Base-by-base conservation (phyloP, 2,888 invertebrate genomes). In the Corbicula japonica region DNA sequence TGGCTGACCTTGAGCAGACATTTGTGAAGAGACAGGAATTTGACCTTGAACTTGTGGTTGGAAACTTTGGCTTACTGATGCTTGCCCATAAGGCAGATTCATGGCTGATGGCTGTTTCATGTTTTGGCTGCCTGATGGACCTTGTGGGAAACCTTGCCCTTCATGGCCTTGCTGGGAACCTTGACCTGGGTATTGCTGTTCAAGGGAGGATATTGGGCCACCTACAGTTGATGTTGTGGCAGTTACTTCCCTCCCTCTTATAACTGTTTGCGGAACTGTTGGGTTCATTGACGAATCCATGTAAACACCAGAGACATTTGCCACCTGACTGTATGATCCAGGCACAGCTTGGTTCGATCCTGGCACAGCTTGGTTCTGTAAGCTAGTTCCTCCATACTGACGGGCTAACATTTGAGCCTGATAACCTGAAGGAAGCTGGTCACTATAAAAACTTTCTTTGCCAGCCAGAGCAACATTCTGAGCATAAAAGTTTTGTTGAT, bases 201-300 rank as follows among this genome's bases (percentile, higher is more conserved):
- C 85, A 10, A 87, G 86, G 10, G 88, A 87, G n/a, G 86, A 70
- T 18, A 89, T 85, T 15, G 89, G 88, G 12, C 85, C 84, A 41
- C 77, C 83, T 3, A 83, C 75, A 38, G 88, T 58, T 30, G 87
- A 86, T 6, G 88, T 87, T 23, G 86, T 88, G 56, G 75, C 86
- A 12, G 87, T 89, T 30, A 71, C 62, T 15, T 69, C 75, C 41
- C 63, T 79, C 76, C 65, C n/a, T n/a, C n/a, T n/a, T n/a, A n/a
- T n/a, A n/a, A n/a, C n/a, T n/a, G n/a, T n/a, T n/a, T n/a, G 61
- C 38, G 60, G 38, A 21, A 1, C 23, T 28, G 50, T 6, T 10
- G 26, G 21, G 54, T 28, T 26, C 30, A n/a, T 32, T 15, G n/a
- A 50, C n/a, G 54, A 2, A 28, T 34, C 23, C 34, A 26, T 18